phyloP scores from a whole-genome alignment of 1,140 invertebrate species.

The Apolygus lucorum region DNA sequence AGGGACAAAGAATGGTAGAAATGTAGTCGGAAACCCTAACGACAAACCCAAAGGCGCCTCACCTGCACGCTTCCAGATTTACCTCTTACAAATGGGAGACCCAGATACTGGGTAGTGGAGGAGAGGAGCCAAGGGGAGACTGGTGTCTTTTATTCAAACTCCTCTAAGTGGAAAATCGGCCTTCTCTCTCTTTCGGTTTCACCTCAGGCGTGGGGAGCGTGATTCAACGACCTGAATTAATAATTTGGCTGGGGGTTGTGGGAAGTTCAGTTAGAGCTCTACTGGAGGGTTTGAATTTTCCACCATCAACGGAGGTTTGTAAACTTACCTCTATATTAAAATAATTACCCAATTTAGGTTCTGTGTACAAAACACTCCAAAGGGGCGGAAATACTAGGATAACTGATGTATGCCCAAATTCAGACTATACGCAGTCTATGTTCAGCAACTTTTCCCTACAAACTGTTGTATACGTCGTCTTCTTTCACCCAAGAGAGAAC shows the following conservation, averaged over 20 bases:
- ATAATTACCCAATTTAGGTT: no score
- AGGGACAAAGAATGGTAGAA: constrained; percentile 8
- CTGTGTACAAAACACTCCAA: no score
- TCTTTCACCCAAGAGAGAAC: no score
- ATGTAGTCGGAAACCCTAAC: constrained; percentile 8
- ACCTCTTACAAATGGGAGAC: neutral
- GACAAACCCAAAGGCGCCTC: constrained; percentile 13
- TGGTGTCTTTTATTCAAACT: constrained; percentile 3
- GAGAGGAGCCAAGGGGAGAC: neutral
- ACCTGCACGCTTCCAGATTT: constrained; percentile 13
- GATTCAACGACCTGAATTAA: constrained; percentile 6
- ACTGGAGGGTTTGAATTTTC: no score
- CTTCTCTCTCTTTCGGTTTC: neutral
- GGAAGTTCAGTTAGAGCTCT: no score
- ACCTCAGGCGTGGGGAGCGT: neutral
- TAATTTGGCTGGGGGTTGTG: neutral
- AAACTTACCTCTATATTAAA: no score
- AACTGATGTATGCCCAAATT: no score
- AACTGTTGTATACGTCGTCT: no score
- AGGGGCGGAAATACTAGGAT: no score
- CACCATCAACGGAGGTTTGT: no score
- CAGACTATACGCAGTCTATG: neutral
- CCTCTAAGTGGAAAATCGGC: constrained; percentile 8
- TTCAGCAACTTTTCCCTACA: neutral
- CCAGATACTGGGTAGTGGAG: neutral